Conservation (phyloP, 2,113 vertebrate genomes). For the Hippoglossus stenolepis region DNA sequence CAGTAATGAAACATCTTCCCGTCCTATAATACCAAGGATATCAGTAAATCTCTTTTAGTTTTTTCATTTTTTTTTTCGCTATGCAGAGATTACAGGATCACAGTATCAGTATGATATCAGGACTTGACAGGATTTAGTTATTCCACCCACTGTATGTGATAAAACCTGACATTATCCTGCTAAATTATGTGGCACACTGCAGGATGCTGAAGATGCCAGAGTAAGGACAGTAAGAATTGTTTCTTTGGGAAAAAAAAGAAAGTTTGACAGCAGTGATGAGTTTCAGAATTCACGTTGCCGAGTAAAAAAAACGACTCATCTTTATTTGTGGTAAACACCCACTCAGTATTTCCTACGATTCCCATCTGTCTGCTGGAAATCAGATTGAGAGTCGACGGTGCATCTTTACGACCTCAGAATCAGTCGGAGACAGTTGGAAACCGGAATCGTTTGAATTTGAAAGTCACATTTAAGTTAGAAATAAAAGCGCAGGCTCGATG, state of each 20-base stretch:
- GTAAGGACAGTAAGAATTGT: constrained; percentile 20
- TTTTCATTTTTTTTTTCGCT: constrained; percentile 30
- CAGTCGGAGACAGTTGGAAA: no score
- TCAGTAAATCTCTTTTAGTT: constrained; percentile 35
- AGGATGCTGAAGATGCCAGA: constrained; percentile 21
- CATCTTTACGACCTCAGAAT: neutral
- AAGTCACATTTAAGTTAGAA: neutral
- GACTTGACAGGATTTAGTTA: constrained; percentile 61
- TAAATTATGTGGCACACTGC: constrained; percentile 36
- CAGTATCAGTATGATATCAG: constrained; percentile 56
- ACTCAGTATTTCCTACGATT: constrained; percentile 22
- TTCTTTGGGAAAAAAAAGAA: constrained; percentile 2
- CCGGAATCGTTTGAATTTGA: no score
- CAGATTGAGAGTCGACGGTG: neutral
- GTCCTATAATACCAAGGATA: constrained; percentile 41
- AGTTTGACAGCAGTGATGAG: constrained; percentile 38
- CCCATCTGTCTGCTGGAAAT: constrained; percentile 14
- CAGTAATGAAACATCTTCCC: constrained; percentile 58
- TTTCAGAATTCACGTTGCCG: constrained; percentile 22
- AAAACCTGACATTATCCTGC: constrained; percentile 39
- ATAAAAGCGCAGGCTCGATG: neutral
- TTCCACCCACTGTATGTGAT: constrained; percentile 50
- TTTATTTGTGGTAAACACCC: constrained; percentile 50
- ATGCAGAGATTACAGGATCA: constrained; percentile 38
- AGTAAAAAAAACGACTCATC: constrained; percentile 25